Conservation (phyloP, 2,888 invertebrate species). For the Ennomos erosarius region DNA sequence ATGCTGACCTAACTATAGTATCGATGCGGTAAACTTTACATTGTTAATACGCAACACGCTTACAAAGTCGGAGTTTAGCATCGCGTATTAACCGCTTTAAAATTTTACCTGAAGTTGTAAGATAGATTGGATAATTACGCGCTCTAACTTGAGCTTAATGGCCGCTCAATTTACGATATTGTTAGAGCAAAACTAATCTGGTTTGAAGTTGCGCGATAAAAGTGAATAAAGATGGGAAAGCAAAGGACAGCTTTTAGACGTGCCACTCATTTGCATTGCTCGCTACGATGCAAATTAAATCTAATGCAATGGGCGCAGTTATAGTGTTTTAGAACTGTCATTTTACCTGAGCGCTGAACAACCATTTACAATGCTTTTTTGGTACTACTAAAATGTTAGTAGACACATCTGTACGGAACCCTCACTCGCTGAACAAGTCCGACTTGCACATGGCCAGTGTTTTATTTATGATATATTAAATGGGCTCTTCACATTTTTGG, state of each 20-base stretch:
- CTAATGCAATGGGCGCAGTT: slow-evolving; percentile 55
- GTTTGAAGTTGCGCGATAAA: slow-evolving; percentile 69
- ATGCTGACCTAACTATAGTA: slow-evolving; percentile 57
- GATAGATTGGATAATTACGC: slow-evolving; percentile 61
- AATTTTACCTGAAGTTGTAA: slow-evolving; percentile 50
- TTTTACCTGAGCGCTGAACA: slow-evolving; percentile 40
- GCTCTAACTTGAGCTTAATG: slow-evolving; percentile 55
- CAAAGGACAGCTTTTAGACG: slow-evolving; percentile 65
- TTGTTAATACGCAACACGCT: slow-evolving; percentile 44
- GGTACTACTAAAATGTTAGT: too few relatives aligned
- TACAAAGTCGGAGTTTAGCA: slow-evolving; percentile 41
- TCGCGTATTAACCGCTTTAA: slow-evolving; percentile 47
- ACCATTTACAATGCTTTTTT: too few relatives aligned
- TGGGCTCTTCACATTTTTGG: slow-evolving; percentile 8
- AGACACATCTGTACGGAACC: too few relatives aligned
- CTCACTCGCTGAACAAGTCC: too few relatives aligned
- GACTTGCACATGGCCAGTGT: too few relatives aligned
- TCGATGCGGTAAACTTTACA: slow-evolving; percentile 53
- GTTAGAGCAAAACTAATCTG: slow-evolving; percentile 71
- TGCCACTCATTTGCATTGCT: slow-evolving; percentile 65
- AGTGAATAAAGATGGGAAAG: slow-evolving; percentile 63
- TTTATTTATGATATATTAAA: too few relatives aligned
- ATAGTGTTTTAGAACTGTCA: slow-evolving; percentile 55
- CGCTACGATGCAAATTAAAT: slow-evolving; percentile 46
- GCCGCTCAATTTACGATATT: slow-evolving; percentile 65